phyloP scores from a whole-genome alignment of 2,113 vertebrate genomes.

The Phocoena phocoena region DNA sequence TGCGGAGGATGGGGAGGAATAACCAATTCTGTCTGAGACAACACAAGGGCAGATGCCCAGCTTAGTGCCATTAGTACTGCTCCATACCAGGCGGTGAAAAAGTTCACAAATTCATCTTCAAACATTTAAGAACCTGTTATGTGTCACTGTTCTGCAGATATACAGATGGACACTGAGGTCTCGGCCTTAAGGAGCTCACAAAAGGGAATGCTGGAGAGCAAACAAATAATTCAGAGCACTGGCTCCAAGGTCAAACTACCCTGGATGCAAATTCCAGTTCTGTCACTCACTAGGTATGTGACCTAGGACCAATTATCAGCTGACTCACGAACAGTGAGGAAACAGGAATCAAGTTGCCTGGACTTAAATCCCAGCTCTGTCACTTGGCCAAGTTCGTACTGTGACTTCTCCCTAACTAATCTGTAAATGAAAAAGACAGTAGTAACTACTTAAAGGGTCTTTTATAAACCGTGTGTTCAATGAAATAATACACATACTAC shows the following conservation, averaged over 20 bases:
- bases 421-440: background rate
- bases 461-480: background rate
- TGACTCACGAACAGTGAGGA: conserved; percentile 84
- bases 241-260: background rate
- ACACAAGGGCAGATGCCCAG: background rate
- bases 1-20: background rate
- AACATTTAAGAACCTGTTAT: background rate
- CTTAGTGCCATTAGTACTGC: background rate
- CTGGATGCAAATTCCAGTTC: background rate
- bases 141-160: background rate
- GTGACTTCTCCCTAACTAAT: background rate
- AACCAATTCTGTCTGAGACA: background rate
- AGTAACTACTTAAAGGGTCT: background rate
- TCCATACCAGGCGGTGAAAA: background rate
- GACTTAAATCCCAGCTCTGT: background rate
- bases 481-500: background rate
- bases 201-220: background rate
- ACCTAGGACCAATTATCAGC: background rate
- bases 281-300: background rate
- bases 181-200: background rate
- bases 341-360: background rate
- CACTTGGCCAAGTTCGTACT: background rate
- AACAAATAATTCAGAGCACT: background rate
- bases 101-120: background rate
- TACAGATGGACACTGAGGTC: background rate